A percentile compares a stretch with the other conserved stretches of the same genome.
Evolutionary conservation across 2,797 vertebrate species (phyloP).

Genomic region (Vespertilio murinus): DNA sequence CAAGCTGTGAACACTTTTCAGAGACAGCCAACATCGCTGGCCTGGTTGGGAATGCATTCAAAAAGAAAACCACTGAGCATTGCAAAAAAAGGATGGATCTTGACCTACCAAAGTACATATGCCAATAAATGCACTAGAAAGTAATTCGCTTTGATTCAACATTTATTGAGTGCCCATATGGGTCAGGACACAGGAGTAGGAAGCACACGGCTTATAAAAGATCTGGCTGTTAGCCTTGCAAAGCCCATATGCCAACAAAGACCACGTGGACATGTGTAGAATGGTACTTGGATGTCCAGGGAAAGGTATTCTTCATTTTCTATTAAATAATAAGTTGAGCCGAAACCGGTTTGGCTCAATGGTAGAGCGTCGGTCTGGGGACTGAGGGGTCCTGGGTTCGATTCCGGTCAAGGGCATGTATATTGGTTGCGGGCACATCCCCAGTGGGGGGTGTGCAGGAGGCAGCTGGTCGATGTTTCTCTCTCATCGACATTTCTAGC

Average conservation of each 20-base stretch:
- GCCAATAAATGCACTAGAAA: conserved; percentile 54
- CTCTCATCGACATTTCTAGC: no score
- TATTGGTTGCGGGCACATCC: no score
- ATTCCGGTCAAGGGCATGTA: no score
- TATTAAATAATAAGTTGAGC: background rate
- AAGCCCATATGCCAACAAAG: background rate
- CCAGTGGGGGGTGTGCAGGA: no score
- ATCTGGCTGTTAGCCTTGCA: background rate
- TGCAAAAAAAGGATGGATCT: conserved; percentile 27
- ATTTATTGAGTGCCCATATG: background rate
- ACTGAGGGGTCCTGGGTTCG: no score
- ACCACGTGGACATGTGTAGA: background rate
- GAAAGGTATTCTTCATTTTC: background rate
- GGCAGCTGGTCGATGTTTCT: no score
- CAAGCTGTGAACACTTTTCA: conserved; percentile 63
- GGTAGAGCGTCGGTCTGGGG: no score
- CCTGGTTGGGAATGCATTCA: conserved; percentile 12
- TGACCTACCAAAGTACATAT: background rate
- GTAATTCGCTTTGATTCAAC: conserved; percentile 33
- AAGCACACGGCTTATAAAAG: background rate
- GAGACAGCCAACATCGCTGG: conserved; percentile 30
- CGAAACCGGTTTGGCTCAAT: no score
- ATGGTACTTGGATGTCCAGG: background rate
- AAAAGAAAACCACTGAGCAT: conserved; percentile 41
- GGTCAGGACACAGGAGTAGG: background rate